These are phyloP conservation scores for Dolichoris vasculosae DNA, from an alignment of 1,140 invertebrate genomes.

Conservation along the genomic window DNA sequence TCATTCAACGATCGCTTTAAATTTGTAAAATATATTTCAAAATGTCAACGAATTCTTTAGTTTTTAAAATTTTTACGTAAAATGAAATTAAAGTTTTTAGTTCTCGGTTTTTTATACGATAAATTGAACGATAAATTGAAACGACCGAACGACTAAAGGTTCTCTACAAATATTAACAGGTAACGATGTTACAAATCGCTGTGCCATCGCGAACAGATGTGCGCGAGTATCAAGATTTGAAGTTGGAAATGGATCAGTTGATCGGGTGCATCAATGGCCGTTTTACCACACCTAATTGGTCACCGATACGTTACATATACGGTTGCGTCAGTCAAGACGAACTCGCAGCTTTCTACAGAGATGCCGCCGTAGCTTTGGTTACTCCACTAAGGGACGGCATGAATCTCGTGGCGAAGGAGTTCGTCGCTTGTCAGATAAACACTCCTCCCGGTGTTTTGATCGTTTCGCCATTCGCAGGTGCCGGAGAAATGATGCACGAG, in stretches of 20 bases:
- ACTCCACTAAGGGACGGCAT: conserved; percentile 92
- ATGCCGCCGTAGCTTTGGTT: conserved; percentile 89
- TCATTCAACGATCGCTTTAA: no score
- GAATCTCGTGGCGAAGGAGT: conserved; percentile 96
- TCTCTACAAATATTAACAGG: conserved; percentile 60
- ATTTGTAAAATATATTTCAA: no score
- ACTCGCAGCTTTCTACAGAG: conserved; percentile 88
- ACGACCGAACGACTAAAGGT: background rate
- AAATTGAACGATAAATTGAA: background rate
- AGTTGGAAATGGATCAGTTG: conserved; percentile 92
- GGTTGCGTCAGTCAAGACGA: conserved; percentile 91
- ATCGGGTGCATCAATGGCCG: conserved; percentile 91
- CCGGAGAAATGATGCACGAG: conserved; percentile 93
- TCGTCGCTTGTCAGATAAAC: conserved; percentile 93
- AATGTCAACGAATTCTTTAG: background rate
- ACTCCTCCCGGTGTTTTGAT: conserved; percentile 90
- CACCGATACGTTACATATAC: conserved; percentile 92
- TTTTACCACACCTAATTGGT: conserved; percentile 92
- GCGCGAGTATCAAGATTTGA: conserved; percentile 92
- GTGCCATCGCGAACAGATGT: conserved; percentile 93
- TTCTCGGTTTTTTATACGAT: no score
- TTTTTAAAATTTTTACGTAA: no score
- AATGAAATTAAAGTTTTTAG: background rate
- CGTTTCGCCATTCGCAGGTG: conserved; percentile 92
- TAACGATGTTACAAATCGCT: conserved; percentile 87